Base-by-base conservation (phyloP, 2,797 vertebrate species). In the Phalloptychus januarius region DNA sequence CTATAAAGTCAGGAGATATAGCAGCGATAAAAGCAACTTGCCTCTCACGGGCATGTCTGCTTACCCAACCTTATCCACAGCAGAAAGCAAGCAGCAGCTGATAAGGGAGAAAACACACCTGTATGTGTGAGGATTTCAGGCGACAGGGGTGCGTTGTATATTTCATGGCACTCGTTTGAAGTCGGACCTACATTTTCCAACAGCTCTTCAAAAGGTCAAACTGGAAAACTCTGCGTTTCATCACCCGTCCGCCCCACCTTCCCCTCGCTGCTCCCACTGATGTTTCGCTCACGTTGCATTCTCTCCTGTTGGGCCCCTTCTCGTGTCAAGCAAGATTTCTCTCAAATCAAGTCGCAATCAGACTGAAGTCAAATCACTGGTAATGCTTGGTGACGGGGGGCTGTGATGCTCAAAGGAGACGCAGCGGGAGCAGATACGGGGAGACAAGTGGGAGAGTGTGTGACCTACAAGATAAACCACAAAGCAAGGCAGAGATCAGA, bases 111-210 rank as follows among this genome's bases (percentile, higher is more conserved):
- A 80, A 79, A 12, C 71, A 76, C 85, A 87, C 78, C 85, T 91
- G 89, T 65, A 90, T 84, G 71, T 78, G 65, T 8, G n/a, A 86
- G 83, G 58, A 77, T 81, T 85, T 75, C 76, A 36, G 67, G 77
- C 31, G 75, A 77, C 83, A 71, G 84, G 74, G 46, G 80, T 79
- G 82, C 89, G 91, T 92, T 92, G 91, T 88, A 93, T 93, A 92
- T 94, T 94, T 93, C 89, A 93, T 93, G 90, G 78, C 75, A 77
- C 85, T 92, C 92, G 89, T 94, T 92, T 94, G 92, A 94, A 93
- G 92, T 92, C 86, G 81, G 83, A 83, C 81, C 88, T 85, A 81
- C 85, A 85, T 91, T 93, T 92, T 92, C 87, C 86, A 86, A 58
- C 56, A 10, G 83, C 83, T 89, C 92, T 93, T 92, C 90, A 94